Conservation (phyloP, 1,140 invertebrate genomes). For the Drosophila orosa region DNA sequence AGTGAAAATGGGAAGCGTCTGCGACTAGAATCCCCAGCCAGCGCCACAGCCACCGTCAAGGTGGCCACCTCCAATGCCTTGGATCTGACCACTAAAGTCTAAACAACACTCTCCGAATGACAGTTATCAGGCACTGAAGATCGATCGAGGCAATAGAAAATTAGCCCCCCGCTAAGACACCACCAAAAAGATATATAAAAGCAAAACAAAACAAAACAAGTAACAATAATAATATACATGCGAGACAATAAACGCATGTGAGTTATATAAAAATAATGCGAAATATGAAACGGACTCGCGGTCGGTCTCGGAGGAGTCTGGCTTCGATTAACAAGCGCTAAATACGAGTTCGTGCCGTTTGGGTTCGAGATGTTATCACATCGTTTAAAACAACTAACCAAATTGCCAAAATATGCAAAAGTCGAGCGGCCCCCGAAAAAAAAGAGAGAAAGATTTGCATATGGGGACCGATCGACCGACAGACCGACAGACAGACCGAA, state of each 20-base stretch:
- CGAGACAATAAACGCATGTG: slow-evolving; percentile 29
- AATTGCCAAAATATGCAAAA: slow-evolving; percentile 77
- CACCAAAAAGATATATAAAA: slow-evolving; percentile 50
- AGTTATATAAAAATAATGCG: slow-evolving; percentile 42
- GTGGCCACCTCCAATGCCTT: slow-evolving; percentile 85
- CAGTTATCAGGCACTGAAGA: slow-evolving; percentile 41
- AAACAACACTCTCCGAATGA: slow-evolving; percentile 20
- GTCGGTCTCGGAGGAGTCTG: slow-evolving; percentile 13
- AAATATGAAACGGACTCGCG: slow-evolving; percentile 20
- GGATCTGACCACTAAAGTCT: slow-evolving; percentile 88
- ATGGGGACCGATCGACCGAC: slow-evolving; percentile 20
- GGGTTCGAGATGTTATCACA: slow-evolving; percentile 72
- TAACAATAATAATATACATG: slow-evolving; percentile 25
- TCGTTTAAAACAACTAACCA: slow-evolving; percentile 83
- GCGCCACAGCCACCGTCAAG: slow-evolving; percentile 82
- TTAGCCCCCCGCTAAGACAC: slow-evolving; percentile 45
- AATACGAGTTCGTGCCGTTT: slow-evolving; percentile 69
- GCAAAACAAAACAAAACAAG: slow-evolving; percentile 14
- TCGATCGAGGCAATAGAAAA: slow-evolving; percentile 45
- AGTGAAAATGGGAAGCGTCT: slow-evolving; percentile 80
- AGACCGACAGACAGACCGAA: slow-evolving; percentile 6
- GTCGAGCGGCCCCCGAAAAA: slow-evolving; percentile 32
- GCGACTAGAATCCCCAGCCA: slow-evolving; percentile 83
- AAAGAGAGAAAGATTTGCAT: slow-evolving; percentile 24
- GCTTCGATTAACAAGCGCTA: slow-evolving; percentile 60